Evolutionary conservation across 2,888 invertebrate genomes (phyloP), one percentile per base, ranked within the genome.

Genomic region (Ommatoiulus sabulosus): DNA sequence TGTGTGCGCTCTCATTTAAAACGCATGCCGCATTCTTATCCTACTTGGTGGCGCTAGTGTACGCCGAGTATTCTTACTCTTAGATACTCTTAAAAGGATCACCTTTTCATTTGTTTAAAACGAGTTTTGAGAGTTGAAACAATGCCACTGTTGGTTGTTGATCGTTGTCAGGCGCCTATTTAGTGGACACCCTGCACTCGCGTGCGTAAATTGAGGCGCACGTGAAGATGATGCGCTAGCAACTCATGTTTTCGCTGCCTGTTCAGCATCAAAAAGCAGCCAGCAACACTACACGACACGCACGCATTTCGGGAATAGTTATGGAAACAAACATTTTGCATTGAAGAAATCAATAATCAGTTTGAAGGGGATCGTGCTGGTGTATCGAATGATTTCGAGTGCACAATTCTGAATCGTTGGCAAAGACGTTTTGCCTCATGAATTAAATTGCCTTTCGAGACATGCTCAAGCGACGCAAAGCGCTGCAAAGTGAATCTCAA

Each of bases 241-340:
- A 63, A 63, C 63, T 63, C 63, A 20, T 63, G 63, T 63, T 63
- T 52, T 63, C 63, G 63, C 63, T 12, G 63, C n/a, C n/a, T 20
- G 63, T n/a, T 20, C n/a, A 20, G 63, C 63, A 63, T 63, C 63
- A 63, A 63, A 63, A 52, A 52, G 15, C 17, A 15, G 15, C 52
- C n/a, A 63, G 63, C 63, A 20, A 63, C 63, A 63, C 63, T n/a
- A 20, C 63, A 20, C n/a, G 20, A 63, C 63, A 63, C 8, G 63
- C 63, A 63, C n/a, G 20, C 63, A 63, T 20, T 52, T 52, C 63
- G 63, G 63, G 52, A 52, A 52, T 63, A 63, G n/a, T 63, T 63
- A 20, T 63, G 63, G 63, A 63, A 63, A 63, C 63, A 63, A 63
- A 63, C 63, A 63, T 63, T 63, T 63, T 63, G n/a, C 63, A 20